Base-by-base conservation (phyloP, 2,797 vertebrate genomes). In the Typhlichthys subterraneus region DNA sequence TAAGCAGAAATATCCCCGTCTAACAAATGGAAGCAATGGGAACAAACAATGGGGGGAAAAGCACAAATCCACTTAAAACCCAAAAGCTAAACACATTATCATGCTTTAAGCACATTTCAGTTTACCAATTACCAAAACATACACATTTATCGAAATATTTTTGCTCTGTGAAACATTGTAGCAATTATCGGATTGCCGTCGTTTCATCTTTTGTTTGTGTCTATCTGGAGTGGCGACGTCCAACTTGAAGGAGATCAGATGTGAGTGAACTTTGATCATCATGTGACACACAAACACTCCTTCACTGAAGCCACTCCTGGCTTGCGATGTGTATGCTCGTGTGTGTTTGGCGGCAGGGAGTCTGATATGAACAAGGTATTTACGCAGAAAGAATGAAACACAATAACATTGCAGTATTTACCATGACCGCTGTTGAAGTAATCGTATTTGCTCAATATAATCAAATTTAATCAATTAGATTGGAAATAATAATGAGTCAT, bases 201-300 rank as follows among this genome's bases (percentile, higher is more conserved):
- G 76, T 86, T 87, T 85, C 84, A 87, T 84, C 81, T 86, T 86
- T 88, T 90, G 88, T 90, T 90, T 88, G 84, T 85, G 68, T 84
- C 82, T 70, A 80, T 87, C 80, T 75, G 83, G 83, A 84, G 73
- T 72, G 70, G 67, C 53, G 77, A 85, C 80, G 78, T 84, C 54
- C 81, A 86, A 85, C 79, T 85, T 81, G 77, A 89, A 88, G 87
- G 86, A 90, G 85, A 87, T 87, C 77, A 75, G 83, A 84, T 87
- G 82, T 78, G 85, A 85, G 74, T 71, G 70, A 0, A 49, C 86
- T 89, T 90, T 89, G 87, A 90, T 82, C 23, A 84, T 85, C 59
- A 75, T 77, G 75, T 58, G 72, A 83, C 47, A 17, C 51, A 51
- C 53, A 48, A 59, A 51, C 53, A 53, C 69, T 45, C 29, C 11